phyloP scores from a whole-genome alignment of 2,797 vertebrate genomes.

The Syngnathus rostellatus region DNA sequence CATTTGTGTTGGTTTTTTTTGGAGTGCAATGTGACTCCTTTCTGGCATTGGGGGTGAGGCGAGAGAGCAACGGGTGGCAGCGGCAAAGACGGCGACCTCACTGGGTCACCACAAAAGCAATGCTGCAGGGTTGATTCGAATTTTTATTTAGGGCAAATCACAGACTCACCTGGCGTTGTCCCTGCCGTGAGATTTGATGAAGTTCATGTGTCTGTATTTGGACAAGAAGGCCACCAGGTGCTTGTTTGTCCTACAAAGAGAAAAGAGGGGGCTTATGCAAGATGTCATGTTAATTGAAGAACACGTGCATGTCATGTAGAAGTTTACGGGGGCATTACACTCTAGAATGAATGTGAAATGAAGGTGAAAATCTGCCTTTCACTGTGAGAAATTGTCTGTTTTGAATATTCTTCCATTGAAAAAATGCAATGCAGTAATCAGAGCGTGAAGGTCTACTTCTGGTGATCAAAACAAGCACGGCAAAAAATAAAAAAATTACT shows the following conservation, averaged over 20 bases:
- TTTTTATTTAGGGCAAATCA: not conserved
- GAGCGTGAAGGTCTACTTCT: not conserved
- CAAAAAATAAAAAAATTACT: not conserved
- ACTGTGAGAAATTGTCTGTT: not conserved
- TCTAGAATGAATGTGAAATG: not conserved
- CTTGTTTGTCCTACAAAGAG: slow-evolving; percentile 81
- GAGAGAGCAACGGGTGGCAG: slow-evolving; percentile 13
- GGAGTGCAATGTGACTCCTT: slow-evolving; percentile 20
- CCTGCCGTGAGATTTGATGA: slow-evolving; percentile 95
- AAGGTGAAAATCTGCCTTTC: not conserved
- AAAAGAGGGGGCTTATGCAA: slow-evolving; percentile 16
- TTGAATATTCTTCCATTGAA: not conserved
- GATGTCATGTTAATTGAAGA: not conserved
- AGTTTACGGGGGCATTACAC: not conserved
- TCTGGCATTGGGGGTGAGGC: slow-evolving; percentile 7
- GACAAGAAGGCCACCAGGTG: slow-evolving; percentile 95
- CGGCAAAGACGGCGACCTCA: slow-evolving; percentile 15
- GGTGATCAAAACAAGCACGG: not conserved
- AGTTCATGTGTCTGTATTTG: slow-evolving; percentile 94
- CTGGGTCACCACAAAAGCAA: not conserved
- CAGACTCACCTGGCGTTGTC: slow-evolving; percentile 88
- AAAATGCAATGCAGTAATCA: not conserved
- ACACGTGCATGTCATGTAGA: not conserved
- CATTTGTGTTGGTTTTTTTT: slow-evolving; percentile 23
- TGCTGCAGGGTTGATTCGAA: not conserved